These are phyloP conservation scores for Zosterops japonicus DNA, from an alignment of 2,113 vertebrate species.

Conservation along the genomic window DNA sequence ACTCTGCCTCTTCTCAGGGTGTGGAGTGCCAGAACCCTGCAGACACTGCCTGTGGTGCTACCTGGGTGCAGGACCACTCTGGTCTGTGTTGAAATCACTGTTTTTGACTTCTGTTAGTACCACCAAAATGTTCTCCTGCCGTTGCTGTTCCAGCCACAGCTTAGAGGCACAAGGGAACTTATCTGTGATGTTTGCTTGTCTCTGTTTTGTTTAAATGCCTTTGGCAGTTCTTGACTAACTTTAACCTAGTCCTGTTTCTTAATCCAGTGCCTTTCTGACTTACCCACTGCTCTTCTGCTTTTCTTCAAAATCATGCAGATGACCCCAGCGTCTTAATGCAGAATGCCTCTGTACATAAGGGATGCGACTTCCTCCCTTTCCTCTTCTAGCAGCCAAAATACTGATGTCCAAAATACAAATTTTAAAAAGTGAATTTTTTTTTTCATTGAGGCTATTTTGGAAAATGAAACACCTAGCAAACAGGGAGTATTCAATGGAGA, in stretches of 20 bases:
- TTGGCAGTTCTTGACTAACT: background rate
- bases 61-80: background rate
- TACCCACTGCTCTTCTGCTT: background rate
- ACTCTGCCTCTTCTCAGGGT: background rate
- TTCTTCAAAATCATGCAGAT: background rate
- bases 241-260: background rate
- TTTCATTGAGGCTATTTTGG: accelerated
- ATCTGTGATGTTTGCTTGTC: background rate
- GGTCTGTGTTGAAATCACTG: background rate
- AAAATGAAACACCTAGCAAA: background rate
- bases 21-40: background rate
- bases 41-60: background rate
- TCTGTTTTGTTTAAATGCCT: background rate
- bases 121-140: background rate
- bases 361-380: background rate
- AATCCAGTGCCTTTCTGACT: background rate
- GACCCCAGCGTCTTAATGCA: background rate
- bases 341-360: background rate
- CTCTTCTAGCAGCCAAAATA: background rate
- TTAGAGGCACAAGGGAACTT: background rate
- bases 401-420: background rate
- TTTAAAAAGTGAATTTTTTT: background rate
- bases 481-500: background rate
- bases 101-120: background rate
- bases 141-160: background rate